A percentile compares a stretch with the other conserved stretches of the same genome.
Conservation (phyloP, 2,888 invertebrate species). For the Thera britannica region DNA sequence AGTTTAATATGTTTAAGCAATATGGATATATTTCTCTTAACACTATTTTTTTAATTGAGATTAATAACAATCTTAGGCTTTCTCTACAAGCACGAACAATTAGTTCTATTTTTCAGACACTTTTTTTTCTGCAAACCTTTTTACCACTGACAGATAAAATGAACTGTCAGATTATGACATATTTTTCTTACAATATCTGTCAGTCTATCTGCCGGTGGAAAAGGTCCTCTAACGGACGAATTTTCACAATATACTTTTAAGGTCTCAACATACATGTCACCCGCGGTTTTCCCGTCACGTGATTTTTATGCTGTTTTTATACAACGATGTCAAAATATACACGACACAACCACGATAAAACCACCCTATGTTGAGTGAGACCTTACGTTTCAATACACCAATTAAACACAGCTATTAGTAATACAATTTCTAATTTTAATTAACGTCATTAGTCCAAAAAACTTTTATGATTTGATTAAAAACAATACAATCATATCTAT, state of each 20-base stretch:
- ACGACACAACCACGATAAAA: no score
- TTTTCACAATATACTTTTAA: constrained; percentile 4
- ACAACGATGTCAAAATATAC: no score
- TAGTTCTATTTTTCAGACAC: background rate
- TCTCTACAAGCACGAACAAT: constrained; percentile 6
- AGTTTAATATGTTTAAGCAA: constrained; percentile 44
- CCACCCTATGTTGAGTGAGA: no score
- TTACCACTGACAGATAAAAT: constrained; percentile 2
- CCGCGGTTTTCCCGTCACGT: no score
- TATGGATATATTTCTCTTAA: constrained; percentile 45
- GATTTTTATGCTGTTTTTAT: no score
- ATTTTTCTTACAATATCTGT: background rate
- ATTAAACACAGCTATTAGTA: background rate
- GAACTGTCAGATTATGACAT: background rate
- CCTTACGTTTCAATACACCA: background rate
- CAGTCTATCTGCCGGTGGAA: constrained; percentile 5
- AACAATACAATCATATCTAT: background rate
- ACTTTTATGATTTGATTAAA: background rate
- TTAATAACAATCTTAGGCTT: constrained; percentile 14
- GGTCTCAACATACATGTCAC: no score
- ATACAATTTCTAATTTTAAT: constrained; percentile 5
- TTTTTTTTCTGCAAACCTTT: background rate
- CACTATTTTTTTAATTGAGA: constrained; percentile 30
- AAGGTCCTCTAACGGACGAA: constrained; percentile 10
- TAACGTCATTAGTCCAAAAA: constrained; percentile 8